Evolutionary conservation across 2,797 vertebrate species (phyloP).

Genomic region (Decapterus maruadsi): DNA sequence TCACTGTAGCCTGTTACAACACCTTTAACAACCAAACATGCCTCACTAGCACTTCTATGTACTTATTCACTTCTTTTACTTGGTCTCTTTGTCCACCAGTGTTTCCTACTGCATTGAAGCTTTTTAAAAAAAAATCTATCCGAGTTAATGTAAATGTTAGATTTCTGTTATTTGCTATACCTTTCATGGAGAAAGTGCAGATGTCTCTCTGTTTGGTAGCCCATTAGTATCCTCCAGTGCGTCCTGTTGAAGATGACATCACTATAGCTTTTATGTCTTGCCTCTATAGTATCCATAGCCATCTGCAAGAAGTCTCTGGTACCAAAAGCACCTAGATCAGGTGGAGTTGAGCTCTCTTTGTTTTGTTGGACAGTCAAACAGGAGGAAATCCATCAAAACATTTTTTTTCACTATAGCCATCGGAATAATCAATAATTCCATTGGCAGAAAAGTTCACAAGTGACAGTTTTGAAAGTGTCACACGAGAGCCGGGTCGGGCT

Average conservation of each 20-base stretch:
- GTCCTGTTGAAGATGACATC: too few species aligned
- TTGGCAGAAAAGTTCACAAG: slow-evolving; percentile 17
- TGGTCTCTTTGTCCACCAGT: too few species aligned
- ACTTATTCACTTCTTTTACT: too few species aligned
- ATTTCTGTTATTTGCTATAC: too few species aligned
- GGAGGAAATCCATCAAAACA: slow-evolving; percentile 17
- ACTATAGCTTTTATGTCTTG: too few species aligned
- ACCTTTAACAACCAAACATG: too few species aligned
- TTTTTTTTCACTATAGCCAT: not conserved
- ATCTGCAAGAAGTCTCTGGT: not conserved
- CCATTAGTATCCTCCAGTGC: not conserved
- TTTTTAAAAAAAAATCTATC: too few species aligned
- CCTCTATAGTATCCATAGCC: too few species aligned
- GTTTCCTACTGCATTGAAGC: too few species aligned
- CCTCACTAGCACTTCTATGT: too few species aligned
- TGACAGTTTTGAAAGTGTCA: slow-evolving; percentile 21
- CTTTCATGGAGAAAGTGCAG: not conserved
- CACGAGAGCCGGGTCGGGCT: not conserved
- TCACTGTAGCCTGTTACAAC: not conserved
- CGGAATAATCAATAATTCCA: slow-evolving; percentile 31
- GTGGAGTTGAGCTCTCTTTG: not conserved
- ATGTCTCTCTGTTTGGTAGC: not conserved
- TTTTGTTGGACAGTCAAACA: slow-evolving; percentile 10
- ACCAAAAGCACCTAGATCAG: too few species aligned
- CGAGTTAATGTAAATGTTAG: too few species aligned